Evolutionary conservation across 2,797 vertebrate species (phyloP).

Genomic region (Lepus oiostolus): DNA sequence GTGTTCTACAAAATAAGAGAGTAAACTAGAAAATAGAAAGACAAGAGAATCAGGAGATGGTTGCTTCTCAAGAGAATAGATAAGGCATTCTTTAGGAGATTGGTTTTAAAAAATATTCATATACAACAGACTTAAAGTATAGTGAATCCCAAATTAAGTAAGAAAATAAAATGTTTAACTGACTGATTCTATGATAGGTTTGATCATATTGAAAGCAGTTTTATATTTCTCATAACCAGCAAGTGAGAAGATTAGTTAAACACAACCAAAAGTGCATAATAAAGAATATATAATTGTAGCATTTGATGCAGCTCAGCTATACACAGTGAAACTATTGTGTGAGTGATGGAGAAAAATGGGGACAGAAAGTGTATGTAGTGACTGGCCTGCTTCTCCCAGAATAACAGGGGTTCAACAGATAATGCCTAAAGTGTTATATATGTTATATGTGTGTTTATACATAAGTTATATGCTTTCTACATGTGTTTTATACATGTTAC

Average conservation of each 20-base stretch:
- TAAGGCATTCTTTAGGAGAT: background rate
- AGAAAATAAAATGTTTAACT: background rate
- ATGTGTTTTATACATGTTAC: no score
- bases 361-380: background rate
- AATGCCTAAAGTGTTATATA: background rate
- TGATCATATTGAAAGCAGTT: background rate
- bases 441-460: no score
- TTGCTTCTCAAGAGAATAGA: background rate
- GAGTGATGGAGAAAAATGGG: background rate
- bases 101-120: background rate
- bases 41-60: background rate
- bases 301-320: background rate
- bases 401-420: background rate
- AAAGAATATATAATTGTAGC: background rate
- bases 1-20: background rate
- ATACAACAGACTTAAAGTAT: background rate
- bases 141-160: background rate
- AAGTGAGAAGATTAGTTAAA: conserved; percentile 32
- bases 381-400: background rate
- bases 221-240: background rate
- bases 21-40: background rate
- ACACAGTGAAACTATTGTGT: background rate
- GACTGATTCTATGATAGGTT: background rate
- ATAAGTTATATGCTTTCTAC: no score
- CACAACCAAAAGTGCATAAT: background rate